Percentiles rank a stretch among this genome's conserved stretches.
Evolutionary conservation across 2,797 vertebrate species (phyloP).

Genomic region (Potorous gilbertii): DNA sequence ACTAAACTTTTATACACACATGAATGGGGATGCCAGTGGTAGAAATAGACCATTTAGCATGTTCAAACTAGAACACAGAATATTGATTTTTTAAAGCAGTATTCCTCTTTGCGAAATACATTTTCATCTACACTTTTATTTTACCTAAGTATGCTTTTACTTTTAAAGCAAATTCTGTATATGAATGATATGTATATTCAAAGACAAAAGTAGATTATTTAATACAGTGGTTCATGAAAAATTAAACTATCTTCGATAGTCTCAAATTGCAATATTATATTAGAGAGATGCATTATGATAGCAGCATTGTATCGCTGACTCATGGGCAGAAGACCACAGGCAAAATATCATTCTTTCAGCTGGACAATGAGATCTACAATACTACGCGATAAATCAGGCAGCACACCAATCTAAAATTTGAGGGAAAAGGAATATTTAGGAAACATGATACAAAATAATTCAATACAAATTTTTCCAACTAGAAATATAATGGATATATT

Average conservation of each 20-base stretch:
- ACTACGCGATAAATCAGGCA: background rate
- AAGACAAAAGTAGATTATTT: slow-evolving; percentile 23
- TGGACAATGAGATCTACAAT: background rate
- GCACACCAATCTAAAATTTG: background rate
- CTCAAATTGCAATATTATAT: background rate
- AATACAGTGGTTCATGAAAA: background rate
- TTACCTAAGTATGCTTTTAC: background rate
- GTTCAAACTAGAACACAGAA: background rate
- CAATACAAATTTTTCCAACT: background rate
- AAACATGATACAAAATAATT: background rate
- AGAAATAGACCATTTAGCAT: background rate
- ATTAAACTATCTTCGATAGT: background rate
- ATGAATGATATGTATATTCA: slow-evolving; percentile 18
- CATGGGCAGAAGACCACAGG: background rate
- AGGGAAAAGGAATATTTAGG: background rate
- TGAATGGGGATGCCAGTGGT: background rate
- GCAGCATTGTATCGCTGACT: background rate
- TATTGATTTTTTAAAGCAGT: slow-evolving; percentile 45
- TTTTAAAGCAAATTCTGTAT: background rate
- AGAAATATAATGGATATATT: background rate
- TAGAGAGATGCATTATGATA: background rate
- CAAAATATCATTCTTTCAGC: background rate
- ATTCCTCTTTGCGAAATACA: slow-evolving; percentile 2
- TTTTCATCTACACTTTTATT: background rate
- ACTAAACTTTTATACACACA: background rate